phyloP scores from a whole-genome alignment of 2,113 vertebrate species.

The Phocoena phocoena region DNA sequence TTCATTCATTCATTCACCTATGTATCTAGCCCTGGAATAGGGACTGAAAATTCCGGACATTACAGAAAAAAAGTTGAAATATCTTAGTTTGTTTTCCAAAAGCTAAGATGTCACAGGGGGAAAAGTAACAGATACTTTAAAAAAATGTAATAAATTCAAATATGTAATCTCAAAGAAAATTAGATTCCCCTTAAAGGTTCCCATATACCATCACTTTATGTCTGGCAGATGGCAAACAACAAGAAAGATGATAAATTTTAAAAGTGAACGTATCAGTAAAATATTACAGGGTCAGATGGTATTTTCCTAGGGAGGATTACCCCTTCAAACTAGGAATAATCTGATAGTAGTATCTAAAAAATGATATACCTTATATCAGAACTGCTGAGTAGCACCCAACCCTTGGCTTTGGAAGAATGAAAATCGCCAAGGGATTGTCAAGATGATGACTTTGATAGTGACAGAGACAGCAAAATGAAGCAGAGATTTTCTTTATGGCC shows the following conservation, averaged over 20 bases:
- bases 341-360: not conserved
- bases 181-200: not conserved
- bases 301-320: conserved; percentile 27
- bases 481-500: not conserved
- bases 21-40: not conserved
- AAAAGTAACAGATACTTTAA: not conserved
- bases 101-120: not conserved
- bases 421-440: not conserved
- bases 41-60: not conserved
- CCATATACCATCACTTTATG: not conserved
- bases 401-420: not conserved
- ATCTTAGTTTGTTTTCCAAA: not conserved
- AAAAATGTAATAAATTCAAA: conserved; percentile 56
- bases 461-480: not conserved
- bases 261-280: conserved; percentile 5
- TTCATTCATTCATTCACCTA: not conserved
- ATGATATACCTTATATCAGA: not conserved
- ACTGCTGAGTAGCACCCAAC: not conserved
- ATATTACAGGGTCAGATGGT: not conserved
- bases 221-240: conserved; percentile 40
- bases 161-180: conserved; percentile 50
- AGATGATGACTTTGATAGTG: not conserved
- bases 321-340: conserved; percentile 18
- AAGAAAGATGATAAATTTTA: conserved; percentile 27
- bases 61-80: not conserved